A percentile compares a stretch with the other conserved stretches of the same genome.
These are phyloP conservation scores for Aradophagus sp. DNA, from an alignment of 1,140 invertebrate species.

Conservation along the genomic window DNA sequence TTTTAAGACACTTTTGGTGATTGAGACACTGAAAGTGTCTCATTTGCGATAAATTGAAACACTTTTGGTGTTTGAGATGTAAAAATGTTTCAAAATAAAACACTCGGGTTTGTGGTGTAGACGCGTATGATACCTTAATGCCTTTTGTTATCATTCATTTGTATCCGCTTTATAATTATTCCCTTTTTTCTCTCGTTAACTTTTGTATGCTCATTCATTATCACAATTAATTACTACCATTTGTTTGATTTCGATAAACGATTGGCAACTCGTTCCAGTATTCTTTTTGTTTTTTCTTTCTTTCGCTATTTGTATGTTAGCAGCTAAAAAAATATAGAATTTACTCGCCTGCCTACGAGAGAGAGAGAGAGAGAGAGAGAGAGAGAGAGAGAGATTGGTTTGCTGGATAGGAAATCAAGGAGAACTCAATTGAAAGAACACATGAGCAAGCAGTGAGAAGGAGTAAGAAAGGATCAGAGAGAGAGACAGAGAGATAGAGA, in stretches of 20 bases:
- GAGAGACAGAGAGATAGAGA: no score
- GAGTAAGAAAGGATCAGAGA: no score
- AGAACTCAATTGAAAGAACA: conserved; percentile 54
- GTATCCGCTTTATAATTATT: conserved; percentile 38
- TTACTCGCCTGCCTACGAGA: conserved; percentile 62
- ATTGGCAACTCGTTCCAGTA: conserved; percentile 62
- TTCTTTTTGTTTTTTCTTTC: no score
- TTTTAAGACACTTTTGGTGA: no score
- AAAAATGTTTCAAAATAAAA: no score
- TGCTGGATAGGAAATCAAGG: conserved; percentile 50
- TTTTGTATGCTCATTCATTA: conserved; percentile 56
- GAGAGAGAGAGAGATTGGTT: no score
- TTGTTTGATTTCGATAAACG: conserved; percentile 59
- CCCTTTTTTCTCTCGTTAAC: conserved; percentile 10
- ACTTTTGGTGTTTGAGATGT: no score
- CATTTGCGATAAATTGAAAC: no score
- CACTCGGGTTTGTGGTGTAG: no score
- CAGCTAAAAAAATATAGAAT: conserved; percentile 68
- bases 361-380: conserved; percentile 30
- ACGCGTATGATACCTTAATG: conserved; percentile 55
- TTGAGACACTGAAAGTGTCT: no score
- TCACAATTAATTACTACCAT: conserved; percentile 60
- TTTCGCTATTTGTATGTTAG: conserved; percentile 55
- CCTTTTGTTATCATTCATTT: conserved; percentile 50
- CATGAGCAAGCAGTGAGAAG: conserved; percentile 52